Base-by-base conservation (phyloP, 2,888 invertebrate genomes). In the Sinopyrophorus schimmeli region DNA sequence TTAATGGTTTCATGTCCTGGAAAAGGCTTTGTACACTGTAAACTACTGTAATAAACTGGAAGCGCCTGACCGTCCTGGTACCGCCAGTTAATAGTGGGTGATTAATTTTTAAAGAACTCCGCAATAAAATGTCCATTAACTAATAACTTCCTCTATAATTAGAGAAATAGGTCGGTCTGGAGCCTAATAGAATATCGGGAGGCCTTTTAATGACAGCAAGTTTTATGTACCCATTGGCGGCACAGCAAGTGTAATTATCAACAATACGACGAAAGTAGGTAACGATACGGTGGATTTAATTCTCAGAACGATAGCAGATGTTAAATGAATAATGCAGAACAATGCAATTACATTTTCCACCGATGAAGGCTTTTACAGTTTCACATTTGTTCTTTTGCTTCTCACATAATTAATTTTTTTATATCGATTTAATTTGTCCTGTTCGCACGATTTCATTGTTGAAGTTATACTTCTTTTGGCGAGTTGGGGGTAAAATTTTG, bases 251-350 rank as follows among this genome's bases (percentile, higher is more conserved):
- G 39, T 48, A 48, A 48, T 49, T 43, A 49, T 43, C 35, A 43
- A 49, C 42, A 42, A 43, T 43, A 24, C 37, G 35, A 42, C 26
- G 42, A 49, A 43, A 49, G 43, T 43, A 34, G 48, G 30, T 48
- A 48, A 48, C 42, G 48, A 48, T 48, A 16, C 14, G 17, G 21
- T 10, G 37, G 24, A 48, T 31, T 48, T 41, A 35, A 40, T 48
- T 48, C 41, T 34, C 27, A 41, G 41, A 42, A 47, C 27, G 37
- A 31, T 20, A 18, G 27, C 48, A 48, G 42, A 49, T 43, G 38
- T 38, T 43, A 43, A 39, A 49, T 49, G 42, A 41, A 49, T 49
- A 42, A 49, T 49, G 38, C 17, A 48, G 37, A 27, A 17, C 21
- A 10, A 12, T 14, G 14, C 35, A 37, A 46, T 46, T 46, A 38